Base-by-base conservation (phyloP, 2,888 invertebrate genomes). In the Agonum fuliginosum region DNA sequence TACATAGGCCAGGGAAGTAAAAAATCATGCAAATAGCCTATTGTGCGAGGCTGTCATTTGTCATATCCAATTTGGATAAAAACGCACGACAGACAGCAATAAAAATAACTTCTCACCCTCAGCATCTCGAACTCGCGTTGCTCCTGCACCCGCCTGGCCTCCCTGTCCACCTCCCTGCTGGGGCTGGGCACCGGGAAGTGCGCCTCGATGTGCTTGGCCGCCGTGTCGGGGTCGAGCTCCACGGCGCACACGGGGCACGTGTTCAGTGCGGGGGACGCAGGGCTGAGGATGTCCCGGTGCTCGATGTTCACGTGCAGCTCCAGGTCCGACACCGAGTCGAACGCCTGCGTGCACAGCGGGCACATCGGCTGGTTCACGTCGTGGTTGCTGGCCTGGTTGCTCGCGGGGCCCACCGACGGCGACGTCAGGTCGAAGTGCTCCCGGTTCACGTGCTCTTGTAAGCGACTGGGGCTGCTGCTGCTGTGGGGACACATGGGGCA, bases 301-400 rank as follows among this genome's bases (percentile, higher is more conserved):
- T 94, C 95, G 77, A 94, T 93, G 87, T 95, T 95, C 0, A 96
- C 95, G 84, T 96, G 96, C 67, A 95, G 87, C 86, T 95, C 95
- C 69, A 96, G 90, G 84, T 95, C 94, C 1, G 93, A 91, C n/a
- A 92, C 91, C 81, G 92, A 92, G 58, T 90, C 89, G 84, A 94
- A 94, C 65, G 91, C 90, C 80, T 91, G 91, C 78, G 91, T 90
- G 86, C 96, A 96, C 51, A 96, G 90, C 0, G 96, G 95, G 84
- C 96, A 96, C 80, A 93, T 91, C 82, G 91, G 93, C 6, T 88
- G 86, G 79, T 81, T 82, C 85, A 90, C 82, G 51, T 89, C 85
- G 89, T 89, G 86, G 84, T 84, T 17, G 67, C 34, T 27, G 12
- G 19, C 78, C 72, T 78, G 30, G 79, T 78, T 84, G 82, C 81